phyloP scores from a whole-genome alignment of 1,140 invertebrate species.

The Portunus trituberculatus region DNA sequence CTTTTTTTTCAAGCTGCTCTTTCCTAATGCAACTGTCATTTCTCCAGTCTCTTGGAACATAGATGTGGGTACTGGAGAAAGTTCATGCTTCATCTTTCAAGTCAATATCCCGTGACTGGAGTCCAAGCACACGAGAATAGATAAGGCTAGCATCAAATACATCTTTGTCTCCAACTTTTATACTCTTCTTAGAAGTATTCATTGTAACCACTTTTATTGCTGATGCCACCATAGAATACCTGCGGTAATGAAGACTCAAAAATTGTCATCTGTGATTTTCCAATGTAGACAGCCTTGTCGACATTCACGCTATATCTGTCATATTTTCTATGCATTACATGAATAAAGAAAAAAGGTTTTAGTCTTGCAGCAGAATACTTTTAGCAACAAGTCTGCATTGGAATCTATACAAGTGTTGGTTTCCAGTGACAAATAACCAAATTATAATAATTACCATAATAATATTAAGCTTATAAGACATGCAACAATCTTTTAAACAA shows the following conservation, averaged over 20 bases:
- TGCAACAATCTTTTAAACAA: too few species aligned
- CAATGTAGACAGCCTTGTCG: slow-evolving; percentile 36
- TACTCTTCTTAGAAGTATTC: neutral
- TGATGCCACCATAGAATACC: neutral
- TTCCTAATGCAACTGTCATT: neutral
- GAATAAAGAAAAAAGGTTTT: too few species aligned
- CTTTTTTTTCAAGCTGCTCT: neutral
- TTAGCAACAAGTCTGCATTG: too few species aligned
- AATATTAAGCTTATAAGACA: too few species aligned
- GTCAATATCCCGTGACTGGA: slow-evolving; percentile 28
- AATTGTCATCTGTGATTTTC: neutral
- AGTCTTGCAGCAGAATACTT: too few species aligned
- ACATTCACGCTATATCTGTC: too few species aligned
- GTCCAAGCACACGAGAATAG: slow-evolving; percentile 32
- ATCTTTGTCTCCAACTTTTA: slow-evolving; percentile 29
- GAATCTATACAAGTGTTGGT: too few species aligned
- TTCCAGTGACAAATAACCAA: too few species aligned
- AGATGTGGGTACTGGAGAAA: neutral
- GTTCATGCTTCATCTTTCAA: slow-evolving; percentile 32
- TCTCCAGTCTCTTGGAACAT: neutral
- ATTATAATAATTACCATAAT: too few species aligned
- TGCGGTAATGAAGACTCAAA: neutral
- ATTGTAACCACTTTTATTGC: neutral
- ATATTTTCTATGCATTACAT: too few species aligned
- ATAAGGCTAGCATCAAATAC: slow-evolving; percentile 25